Percentiles rank a stretch among this genome's conserved stretches.
phyloP scores from a whole-genome alignment of 1,140 invertebrate genomes.

The Aphelenchoides fujianensis region DNA sequence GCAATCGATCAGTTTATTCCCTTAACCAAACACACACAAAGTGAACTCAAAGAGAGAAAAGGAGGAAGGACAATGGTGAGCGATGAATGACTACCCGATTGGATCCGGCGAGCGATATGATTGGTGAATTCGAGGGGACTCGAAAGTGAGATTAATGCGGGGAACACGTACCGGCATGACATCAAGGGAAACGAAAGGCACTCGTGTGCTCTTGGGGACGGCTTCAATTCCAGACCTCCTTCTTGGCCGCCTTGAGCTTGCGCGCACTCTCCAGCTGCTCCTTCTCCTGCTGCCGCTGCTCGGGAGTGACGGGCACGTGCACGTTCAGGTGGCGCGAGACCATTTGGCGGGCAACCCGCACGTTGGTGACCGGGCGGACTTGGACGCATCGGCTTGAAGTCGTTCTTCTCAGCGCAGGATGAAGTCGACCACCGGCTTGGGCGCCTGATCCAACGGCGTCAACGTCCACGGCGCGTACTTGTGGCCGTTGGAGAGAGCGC shows the following conservation, averaged over 20 bases:
- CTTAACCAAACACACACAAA: no score
- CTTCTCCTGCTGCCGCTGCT: neutral
- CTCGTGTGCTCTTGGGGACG: no score
- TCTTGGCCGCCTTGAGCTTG: neutral
- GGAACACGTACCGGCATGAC: no score
- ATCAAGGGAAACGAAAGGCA: no score
- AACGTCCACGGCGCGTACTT: slow-evolving; percentile 9
- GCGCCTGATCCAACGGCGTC: neutral
- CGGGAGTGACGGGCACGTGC: neutral
- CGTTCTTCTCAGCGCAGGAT: neutral
- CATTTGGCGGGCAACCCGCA: neutral
- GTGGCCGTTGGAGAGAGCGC: neutral
- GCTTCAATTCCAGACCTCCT: slow-evolving; percentile 14
- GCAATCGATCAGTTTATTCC: no score
- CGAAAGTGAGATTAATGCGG: no score
- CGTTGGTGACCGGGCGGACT: slow-evolving; percentile 15
- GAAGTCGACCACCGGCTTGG: neutral
- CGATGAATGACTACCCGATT: no score
- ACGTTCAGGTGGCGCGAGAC: slow-evolving; percentile 12
- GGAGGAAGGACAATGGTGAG: no score
- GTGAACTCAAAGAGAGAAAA: no score
- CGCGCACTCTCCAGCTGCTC: neutral
- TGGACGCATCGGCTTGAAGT: neutral
- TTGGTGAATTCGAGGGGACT: no score
- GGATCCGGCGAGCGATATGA: no score